Conservation (phyloP, 2,113 vertebrate genomes). For the Myrmecophaga tridactyla region DNA sequence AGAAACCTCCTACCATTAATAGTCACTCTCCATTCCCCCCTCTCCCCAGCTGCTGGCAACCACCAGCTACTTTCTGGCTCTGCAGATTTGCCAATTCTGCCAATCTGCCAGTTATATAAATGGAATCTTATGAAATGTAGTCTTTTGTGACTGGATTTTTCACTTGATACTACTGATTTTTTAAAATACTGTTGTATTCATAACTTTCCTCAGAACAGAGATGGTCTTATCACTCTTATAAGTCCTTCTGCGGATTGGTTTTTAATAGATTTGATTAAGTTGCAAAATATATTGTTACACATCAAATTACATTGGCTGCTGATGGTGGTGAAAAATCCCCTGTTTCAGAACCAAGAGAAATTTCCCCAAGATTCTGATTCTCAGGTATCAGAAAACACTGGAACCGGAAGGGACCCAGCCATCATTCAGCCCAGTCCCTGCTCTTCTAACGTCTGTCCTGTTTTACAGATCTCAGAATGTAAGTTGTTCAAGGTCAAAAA, state of each 20-base stretch:
- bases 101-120: no score
- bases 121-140: background rate
- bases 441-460: background rate
- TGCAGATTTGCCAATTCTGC: background rate
- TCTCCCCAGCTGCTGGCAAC: background rate
- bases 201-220: constrained; percentile 38
- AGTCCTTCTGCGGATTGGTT: background rate
- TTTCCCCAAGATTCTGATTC: constrained; percentile 25
- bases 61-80: background rate
- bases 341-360: constrained; percentile 31
- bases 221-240: background rate
- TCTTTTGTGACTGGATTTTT: constrained; percentile 34
- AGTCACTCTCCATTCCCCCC: background rate
- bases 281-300: constrained; percentile 8
- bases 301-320: constrained; percentile 19
- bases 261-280: constrained; percentile 58
- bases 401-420: background rate
- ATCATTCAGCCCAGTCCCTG: background rate
- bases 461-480: constrained; percentile 29
- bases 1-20: background rate
- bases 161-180: constrained; percentile 25
- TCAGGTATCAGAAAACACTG: background rate
- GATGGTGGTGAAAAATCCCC: background rate
- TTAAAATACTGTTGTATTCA: constrained; percentile 37
- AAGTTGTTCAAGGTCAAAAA: constrained; percentile 16